phyloP scores from a whole-genome alignment of 2,113 vertebrate species.

The Promerops cafer region DNA sequence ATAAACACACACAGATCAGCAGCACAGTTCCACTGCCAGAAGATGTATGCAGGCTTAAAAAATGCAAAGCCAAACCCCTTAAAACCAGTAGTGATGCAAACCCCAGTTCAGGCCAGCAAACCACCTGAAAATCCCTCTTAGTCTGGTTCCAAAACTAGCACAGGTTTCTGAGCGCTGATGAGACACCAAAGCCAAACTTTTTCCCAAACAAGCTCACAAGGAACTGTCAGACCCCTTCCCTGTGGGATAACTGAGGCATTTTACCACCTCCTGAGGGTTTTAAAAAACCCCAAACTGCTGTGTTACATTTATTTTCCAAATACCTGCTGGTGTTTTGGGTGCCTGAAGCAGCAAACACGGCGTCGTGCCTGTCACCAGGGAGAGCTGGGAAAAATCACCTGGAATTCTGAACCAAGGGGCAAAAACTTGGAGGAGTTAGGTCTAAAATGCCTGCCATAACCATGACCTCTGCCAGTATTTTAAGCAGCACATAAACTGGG shows the following conservation, averaged over 20 bases:
- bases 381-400: background rate
- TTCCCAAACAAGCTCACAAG: background rate
- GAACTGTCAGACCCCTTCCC: background rate
- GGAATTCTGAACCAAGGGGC: background rate
- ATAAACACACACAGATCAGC: background rate
- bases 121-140: background rate
- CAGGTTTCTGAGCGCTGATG: rapidly evolving
- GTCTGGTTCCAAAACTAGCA: background rate
- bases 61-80: background rate
- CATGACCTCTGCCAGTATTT: background rate
- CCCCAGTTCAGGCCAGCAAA: background rate
- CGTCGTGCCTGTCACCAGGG: background rate
- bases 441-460: background rate
- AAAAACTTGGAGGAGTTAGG: background rate
- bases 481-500: background rate
- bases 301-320: background rate
- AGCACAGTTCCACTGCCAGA: background rate
- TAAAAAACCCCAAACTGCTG: background rate
- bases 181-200: background rate
- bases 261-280: background rate
- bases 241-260: background rate
- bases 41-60: background rate
- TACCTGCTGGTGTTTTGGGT: background rate
- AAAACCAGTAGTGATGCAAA: background rate
- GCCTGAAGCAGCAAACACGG: background rate